phyloP scores from a whole-genome alignment of 2,888 invertebrate species.

The Drosophila parthenogenetica region DNA sequence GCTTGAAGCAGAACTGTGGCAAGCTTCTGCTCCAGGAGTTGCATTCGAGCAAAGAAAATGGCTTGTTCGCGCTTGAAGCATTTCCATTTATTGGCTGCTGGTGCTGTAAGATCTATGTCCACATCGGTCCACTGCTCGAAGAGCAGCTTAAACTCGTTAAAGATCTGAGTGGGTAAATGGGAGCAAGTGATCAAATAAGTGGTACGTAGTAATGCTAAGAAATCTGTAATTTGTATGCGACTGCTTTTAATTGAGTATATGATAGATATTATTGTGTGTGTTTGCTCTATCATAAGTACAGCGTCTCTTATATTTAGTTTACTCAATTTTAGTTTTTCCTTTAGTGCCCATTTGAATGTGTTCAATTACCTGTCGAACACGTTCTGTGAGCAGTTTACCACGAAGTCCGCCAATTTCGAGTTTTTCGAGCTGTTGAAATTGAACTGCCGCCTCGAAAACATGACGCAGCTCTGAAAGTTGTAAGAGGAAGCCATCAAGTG shows the following conservation, averaged over 20 bases:
- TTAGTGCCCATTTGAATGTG: background rate
- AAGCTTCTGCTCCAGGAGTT: constrained; percentile 86
- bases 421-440: constrained; percentile 95
- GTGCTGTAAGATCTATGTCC: constrained; percentile 79
- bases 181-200: background rate
- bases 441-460: constrained; percentile 91
- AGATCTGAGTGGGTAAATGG: constrained; percentile 64
- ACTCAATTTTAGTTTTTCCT: background rate
- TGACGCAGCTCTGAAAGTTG: constrained; percentile 89
- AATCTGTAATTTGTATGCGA: too few relatives aligned
- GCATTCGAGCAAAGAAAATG: constrained; percentile 84
- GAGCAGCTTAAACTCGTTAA: constrained; percentile 80
- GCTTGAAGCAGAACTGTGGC: constrained; percentile 87
- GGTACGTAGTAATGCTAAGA: too few relatives aligned
- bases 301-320: too few relatives aligned
- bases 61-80: constrained; percentile 86
- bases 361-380: constrained; percentile 73
- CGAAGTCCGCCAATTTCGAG: constrained; percentile 89
- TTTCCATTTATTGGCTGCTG: constrained; percentile 67
- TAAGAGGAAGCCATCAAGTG: constrained; percentile 87
- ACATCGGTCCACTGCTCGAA: constrained; percentile 83
- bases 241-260: too few relatives aligned
- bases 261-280: too few relatives aligned
- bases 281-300: too few relatives aligned
- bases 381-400: constrained; percentile 82